Conservation (phyloP, 2,888 invertebrate species). For the Limnephilus lunatus region DNA sequence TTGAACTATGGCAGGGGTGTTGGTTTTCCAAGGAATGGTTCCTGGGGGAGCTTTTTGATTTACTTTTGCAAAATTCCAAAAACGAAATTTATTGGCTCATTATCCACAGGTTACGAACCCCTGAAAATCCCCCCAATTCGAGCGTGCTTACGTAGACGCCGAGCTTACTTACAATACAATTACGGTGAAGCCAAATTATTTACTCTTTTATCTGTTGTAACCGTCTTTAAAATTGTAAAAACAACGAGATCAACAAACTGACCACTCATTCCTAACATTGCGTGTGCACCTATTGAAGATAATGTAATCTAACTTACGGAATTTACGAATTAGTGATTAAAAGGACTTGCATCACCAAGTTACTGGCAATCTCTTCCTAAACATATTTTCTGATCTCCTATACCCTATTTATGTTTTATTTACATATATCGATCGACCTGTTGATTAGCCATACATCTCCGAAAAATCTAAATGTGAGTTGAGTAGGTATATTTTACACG, state of each 20-base stretch:
- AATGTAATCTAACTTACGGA: not conserved
- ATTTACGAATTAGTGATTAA: not conserved
- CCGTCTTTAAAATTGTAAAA: slow-evolving; percentile 1
- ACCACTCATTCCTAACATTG: not conserved
- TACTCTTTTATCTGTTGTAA: not conserved
- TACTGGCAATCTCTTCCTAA: no score
- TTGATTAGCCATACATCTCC: no score
- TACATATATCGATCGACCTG: no score
- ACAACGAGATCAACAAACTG: not conserved
- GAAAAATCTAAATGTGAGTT: no score
- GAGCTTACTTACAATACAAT: not conserved
- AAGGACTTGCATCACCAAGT: no score
- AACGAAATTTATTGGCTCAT: not conserved
- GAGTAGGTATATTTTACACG: no score
- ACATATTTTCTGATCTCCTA: no score
- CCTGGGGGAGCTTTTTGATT: no score
- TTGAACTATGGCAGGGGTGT: no score
- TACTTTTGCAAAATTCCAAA: no score
- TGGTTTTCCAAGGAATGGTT: no score
- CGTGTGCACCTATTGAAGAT: not conserved
- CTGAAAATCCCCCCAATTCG: not conserved
- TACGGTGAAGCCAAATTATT: not conserved
- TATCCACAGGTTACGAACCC: not conserved
- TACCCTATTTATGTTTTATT: no score
- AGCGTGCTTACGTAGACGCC: not conserved